Evolutionary conservation across 2,888 invertebrate genomes (phyloP), one percentile per base, ranked within the genome.

Genomic region (Acleris cristana): DNA sequence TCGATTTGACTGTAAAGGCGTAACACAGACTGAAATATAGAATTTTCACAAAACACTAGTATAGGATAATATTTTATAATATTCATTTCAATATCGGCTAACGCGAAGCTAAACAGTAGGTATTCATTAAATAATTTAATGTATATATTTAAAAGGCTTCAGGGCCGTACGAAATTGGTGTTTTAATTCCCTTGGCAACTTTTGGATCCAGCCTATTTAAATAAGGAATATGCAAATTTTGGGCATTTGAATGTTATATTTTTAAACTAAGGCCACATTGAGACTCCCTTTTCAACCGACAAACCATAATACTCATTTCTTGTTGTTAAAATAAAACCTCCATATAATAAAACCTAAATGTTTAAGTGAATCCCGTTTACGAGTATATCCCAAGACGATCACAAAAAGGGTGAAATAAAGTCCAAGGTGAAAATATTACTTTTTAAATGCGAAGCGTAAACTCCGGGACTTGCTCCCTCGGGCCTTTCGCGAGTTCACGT

Each of bases 371-470:
- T 53, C 52, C 44, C 21, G 44, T 53, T 53, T 44, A n/a, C n/a
- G n/a, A n/a, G n/a, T n/a, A 52, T 12, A 52, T 49, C 60, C 52
- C 23, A 44, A 61, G 44, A 52, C 44, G 44, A 16, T 21, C 44
- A 34, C 26, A 53, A 64, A 54, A 64, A 40, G 56, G 55, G 51
- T 51, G 10, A n/a, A 62, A 23, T 16, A 12, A 49, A 56, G 49
- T 53, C 53, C 45, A 58, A 58, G 26, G 44, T 56, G 44, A 57
- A 64, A 52, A 57, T 59, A 59, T 59, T 65, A 48, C 59, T 59
- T 65, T 64, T 55, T 65, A 55, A 60, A 65, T 19, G 48, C 40
- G 49, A 40, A 54, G 65, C 59, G 65, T 53, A 53, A 59, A 59
- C 65, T 59, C 53, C 16, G 34, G 34, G 44, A 56, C 49, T 48